These are phyloP conservation scores for Sparidentex hasta DNA, from an alignment of 2,797 vertebrate species.

Conservation along the genomic window DNA sequence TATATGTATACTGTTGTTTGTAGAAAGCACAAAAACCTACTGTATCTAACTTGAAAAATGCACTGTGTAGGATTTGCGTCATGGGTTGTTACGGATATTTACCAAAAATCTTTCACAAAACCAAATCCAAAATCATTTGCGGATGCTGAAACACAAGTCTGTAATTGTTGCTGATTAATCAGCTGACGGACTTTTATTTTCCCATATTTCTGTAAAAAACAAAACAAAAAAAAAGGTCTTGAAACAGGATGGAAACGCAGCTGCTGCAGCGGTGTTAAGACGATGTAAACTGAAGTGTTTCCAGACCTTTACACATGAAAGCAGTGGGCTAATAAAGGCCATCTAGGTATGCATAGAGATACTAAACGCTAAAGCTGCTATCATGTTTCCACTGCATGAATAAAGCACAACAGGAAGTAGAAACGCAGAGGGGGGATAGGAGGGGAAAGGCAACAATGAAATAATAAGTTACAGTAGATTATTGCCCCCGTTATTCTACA, in stretches of 20 bases:
- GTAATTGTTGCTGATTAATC: background rate
- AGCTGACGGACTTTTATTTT: background rate
- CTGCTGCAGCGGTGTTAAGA: background rate
- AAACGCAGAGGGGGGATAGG: slow-evolving; percentile 38
- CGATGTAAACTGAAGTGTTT: slow-evolving; percentile 8
- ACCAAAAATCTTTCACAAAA: background rate
- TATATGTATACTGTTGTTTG: background rate
- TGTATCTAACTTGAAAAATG: background rate
- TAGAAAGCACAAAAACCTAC: background rate
- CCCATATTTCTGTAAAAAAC: background rate
- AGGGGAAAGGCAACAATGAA: slow-evolving; percentile 63
- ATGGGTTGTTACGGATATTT: background rate
- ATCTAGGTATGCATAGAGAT: slow-evolving; percentile 75
- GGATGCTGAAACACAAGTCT: background rate
- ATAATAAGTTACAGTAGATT: slow-evolving; percentile 60
- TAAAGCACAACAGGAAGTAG: slow-evolving; percentile 61
- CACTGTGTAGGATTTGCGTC: background rate
- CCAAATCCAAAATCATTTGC: background rate
- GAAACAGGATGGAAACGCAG: slow-evolving; percentile 19
- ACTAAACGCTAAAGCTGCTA: slow-evolving; percentile 70
- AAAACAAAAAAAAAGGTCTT: too few species aligned
- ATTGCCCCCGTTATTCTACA: slow-evolving; percentile 71
- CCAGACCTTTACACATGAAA: slow-evolving; percentile 40
- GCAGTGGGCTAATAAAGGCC: slow-evolving; percentile 61
- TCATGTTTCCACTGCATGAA: slow-evolving; percentile 57